These are phyloP conservation scores for Chromoteleia sp. DNA, from an alignment of 2,888 invertebrate species.

Conservation along the genomic window DNA sequence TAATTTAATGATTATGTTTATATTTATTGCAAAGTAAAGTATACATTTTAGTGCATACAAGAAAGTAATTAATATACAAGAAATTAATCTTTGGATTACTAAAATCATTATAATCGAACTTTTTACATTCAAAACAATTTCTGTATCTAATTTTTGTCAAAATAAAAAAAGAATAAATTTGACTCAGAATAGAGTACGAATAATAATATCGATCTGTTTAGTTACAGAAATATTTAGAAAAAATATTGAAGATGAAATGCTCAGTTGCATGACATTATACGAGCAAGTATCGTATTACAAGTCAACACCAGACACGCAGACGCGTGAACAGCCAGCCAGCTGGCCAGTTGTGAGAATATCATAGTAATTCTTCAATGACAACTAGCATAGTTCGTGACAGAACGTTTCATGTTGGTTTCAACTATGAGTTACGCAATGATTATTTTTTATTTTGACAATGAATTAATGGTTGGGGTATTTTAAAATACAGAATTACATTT, in stretches of 20 bases:
- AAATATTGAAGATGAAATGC: constrained; percentile 40
- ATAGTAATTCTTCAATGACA: constrained; percentile 56
- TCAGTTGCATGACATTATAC: constrained; percentile 60
- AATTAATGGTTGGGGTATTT: neutral
- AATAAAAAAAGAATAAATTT: neutral
- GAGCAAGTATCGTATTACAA: constrained; percentile 57
- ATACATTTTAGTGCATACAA: no score
- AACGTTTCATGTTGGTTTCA: constrained; percentile 27
- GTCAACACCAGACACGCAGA: constrained; percentile 56
- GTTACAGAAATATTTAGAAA: no score
- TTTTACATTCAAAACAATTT: no score
- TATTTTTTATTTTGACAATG: constrained; percentile 31
- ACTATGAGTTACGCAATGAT: constrained; percentile 20
- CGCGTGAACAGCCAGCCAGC: constrained; percentile 49
- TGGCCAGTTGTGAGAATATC: constrained; percentile 60
- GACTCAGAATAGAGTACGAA: neutral
- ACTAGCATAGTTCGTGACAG: constrained; percentile 38
- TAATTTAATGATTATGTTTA: no score
- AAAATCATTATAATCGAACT: no score
- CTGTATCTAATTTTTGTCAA: neutral
- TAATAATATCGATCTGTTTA: constrained; percentile 13
- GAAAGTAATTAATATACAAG: no score
- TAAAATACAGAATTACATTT: neutral
- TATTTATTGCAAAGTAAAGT: no score
- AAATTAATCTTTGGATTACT: no score